phyloP scores from a whole-genome alignment of 2,888 invertebrate genomes.

The Exocentrus adspersus region DNA sequence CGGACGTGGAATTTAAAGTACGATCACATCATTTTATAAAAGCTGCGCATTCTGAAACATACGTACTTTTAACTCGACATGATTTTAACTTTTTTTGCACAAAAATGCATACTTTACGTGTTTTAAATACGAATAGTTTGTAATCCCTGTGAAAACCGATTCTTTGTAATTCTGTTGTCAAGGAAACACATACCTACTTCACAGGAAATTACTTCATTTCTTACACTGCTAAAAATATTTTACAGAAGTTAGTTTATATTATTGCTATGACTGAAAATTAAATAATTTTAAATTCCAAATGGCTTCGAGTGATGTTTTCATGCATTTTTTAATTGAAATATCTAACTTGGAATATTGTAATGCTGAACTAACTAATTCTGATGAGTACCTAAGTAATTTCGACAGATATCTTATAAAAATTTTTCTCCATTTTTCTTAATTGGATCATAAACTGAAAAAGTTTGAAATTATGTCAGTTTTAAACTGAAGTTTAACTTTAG shows the following conservation, averaged over 20 bases:
- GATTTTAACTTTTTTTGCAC: neutral
- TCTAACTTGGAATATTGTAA: too few species aligned
- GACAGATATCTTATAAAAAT: neutral
- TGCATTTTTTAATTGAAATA: too few species aligned
- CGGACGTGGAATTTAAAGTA: constrained; percentile 28
- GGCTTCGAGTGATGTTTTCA: too few species aligned
- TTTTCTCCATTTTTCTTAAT: neutral
- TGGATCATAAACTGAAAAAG: neutral
- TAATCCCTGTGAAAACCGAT: neutral
- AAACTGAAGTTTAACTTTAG: neutral
- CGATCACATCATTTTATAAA: constrained; percentile 26
- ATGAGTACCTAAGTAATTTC: neutral
- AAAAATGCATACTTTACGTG: constrained; percentile 4
- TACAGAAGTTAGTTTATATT: too few species aligned
- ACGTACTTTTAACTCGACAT: constrained; percentile 15
- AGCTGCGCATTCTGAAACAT: constrained; percentile 20
- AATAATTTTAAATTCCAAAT: too few species aligned
- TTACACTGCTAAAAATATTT: too few species aligned
- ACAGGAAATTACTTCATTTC: neutral
- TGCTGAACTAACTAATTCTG: neutral
- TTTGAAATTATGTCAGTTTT: neutral
- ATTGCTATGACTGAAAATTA: too few species aligned
- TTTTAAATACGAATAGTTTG: neutral
- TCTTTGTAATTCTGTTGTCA: neutral
- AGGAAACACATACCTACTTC: neutral